Evolutionary conservation across 2,797 vertebrate species (phyloP).

Genomic region (Spizella passerina): DNA sequence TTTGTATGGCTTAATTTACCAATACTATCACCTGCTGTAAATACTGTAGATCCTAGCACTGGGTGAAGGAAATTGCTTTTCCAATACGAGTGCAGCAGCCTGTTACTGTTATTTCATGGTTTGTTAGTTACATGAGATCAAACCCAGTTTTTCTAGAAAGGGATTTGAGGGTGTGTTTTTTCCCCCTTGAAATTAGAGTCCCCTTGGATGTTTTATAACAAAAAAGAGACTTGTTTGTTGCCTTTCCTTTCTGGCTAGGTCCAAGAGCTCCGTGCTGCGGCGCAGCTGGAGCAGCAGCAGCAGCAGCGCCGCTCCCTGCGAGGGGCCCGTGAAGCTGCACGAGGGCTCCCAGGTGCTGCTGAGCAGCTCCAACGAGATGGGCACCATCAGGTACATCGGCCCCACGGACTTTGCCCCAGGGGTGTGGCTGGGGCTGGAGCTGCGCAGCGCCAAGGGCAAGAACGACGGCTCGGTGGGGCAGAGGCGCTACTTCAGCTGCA

Average conservation of each 20-base stretch:
- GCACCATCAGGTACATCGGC: constrained; percentile 90
- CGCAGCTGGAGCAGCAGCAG: constrained; percentile 82
- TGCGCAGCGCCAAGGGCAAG: constrained; percentile 88
- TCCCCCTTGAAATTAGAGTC: neutral
- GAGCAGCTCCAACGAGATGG: constrained; percentile 93
- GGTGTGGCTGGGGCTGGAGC: constrained; percentile 93
- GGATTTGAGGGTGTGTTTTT: neutral
- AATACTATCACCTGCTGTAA: neutral
- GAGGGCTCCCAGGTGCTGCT: constrained; percentile 93
- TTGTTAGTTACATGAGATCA: neutral
- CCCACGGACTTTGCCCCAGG: constrained; percentile 89
- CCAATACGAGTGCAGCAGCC: neutral
- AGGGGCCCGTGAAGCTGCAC: constrained; percentile 80
- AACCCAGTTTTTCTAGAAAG: neutral
- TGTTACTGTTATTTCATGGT: neutral
- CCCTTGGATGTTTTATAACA: neutral
- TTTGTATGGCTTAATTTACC: neutral
- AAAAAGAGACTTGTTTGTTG: neutral
- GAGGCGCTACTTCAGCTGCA: constrained; percentile 91
- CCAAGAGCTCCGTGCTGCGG: constrained; percentile 76
- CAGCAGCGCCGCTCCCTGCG: neutral
- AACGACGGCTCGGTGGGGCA: constrained; percentile 91
- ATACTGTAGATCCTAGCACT: neutral
- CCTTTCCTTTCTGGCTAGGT: constrained; percentile 58
- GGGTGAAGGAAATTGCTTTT: neutral